phyloP scores from a whole-genome alignment of 2,797 vertebrate genomes.

The Microcaecilia unicolor region DNA sequence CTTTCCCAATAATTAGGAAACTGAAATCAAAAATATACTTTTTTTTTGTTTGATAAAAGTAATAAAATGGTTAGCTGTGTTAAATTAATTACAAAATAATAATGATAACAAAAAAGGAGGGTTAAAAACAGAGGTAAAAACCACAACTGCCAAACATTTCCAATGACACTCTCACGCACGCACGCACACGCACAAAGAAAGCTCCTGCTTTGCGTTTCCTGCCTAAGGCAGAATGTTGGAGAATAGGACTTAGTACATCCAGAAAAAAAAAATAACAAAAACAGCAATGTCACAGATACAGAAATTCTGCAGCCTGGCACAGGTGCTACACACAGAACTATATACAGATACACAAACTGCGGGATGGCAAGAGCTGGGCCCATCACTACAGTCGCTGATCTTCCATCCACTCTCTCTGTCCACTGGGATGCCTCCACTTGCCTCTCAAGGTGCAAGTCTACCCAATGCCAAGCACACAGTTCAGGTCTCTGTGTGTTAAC shows the following conservation, averaged over 20 bases:
- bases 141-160: slow-evolving; percentile 38
- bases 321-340: slow-evolving; percentile 1
- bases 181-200: slow-evolving; percentile 5
- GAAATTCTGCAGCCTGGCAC: not conserved
- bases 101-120: slow-evolving; percentile 28
- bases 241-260: not conserved
- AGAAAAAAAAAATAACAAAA: no score
- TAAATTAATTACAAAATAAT: slow-evolving; percentile 50
- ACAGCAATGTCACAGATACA: not conserved
- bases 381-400: not conserved
- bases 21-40: slow-evolving; percentile 55
- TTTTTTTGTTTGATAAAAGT: slow-evolving; percentile 50
- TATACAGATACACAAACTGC: slow-evolving; percentile 19
- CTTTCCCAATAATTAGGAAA: slow-evolving; percentile 35
- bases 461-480: not conserved
- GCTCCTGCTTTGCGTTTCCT: not conserved
- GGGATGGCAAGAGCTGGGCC: not conserved
- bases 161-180: slow-evolving; percentile 34
- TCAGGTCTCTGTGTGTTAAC: no score
- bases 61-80: slow-evolving; percentile 60
- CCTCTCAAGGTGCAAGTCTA: not conserved
- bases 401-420: not conserved
- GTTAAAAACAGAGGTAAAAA: slow-evolving; percentile 32
- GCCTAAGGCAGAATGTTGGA: not conserved
- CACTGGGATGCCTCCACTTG: not conserved